Evolutionary conservation across 2,888 invertebrate genomes (phyloP).

Genomic region (Eurytoma adleriae): DNA sequence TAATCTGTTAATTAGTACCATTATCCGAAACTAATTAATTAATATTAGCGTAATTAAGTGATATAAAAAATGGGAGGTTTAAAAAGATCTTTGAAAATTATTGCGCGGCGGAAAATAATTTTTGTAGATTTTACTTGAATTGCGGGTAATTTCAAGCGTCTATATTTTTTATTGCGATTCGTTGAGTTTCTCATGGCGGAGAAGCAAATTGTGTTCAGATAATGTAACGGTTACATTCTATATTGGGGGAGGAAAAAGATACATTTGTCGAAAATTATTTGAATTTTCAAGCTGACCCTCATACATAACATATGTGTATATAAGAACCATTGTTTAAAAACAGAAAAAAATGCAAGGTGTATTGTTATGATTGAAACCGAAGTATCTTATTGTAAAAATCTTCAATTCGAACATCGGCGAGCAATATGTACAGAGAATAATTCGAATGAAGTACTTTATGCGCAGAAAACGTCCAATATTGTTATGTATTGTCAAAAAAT

Average conservation of each 20-base stretch:
- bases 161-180: slow-evolving; percentile 48
- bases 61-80: slow-evolving; percentile 38
- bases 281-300: slow-evolving; percentile 20
- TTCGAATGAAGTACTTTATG: slow-evolving; percentile 44
- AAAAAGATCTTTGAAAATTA: slow-evolving; percentile 1
- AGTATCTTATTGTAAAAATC: slow-evolving; percentile 30
- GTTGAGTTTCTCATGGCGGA: slow-evolving; percentile 36
- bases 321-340: slow-evolving; percentile 29
- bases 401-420: slow-evolving; percentile 7
- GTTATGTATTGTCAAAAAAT: slow-evolving; percentile 41
- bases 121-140: slow-evolving; percentile 45
- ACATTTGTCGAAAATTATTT: slow-evolving; percentile 43
- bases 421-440: slow-evolving; percentile 25
- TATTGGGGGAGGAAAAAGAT: slow-evolving; percentile 3
- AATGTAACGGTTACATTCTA: slow-evolving; percentile 41
- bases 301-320: slow-evolving; percentile 32
- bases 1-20: slow-evolving; percentile 48
- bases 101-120: slow-evolving; percentile 31
- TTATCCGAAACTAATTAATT: slow-evolving; percentile 48
- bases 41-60: slow-evolving; percentile 45
- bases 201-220: slow-evolving; percentile 52
- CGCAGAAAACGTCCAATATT: slow-evolving; percentile 47
- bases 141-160: slow-evolving; percentile 26
- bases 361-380: slow-evolving; percentile 29
- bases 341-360: neutral